phyloP scores from a whole-genome alignment of 2,797 vertebrate genomes.

The Mormyrus hasselquistii region DNA sequence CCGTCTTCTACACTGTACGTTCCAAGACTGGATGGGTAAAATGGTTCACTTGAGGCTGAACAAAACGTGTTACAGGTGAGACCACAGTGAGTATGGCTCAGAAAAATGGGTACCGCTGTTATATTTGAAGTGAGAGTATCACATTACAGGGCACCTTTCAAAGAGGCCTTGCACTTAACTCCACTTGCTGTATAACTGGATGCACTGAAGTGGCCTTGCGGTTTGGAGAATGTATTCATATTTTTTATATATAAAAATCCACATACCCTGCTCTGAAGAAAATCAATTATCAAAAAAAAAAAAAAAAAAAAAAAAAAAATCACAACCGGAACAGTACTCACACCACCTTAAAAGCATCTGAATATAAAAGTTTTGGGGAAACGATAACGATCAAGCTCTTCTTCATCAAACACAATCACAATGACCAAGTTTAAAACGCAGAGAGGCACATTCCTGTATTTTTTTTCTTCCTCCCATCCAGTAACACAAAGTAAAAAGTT shows the following conservation, averaged over 20 bases:
- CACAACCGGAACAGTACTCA: neutral
- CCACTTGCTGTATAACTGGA: neutral
- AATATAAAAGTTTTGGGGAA: slow-evolving; percentile 4
- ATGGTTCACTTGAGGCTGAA: neutral
- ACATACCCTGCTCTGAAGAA: neutral
- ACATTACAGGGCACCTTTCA: neutral
- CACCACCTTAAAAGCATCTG: slow-evolving; percentile 16
- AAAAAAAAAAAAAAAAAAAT: neutral
- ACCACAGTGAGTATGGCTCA: neutral
- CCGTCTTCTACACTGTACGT: neutral
- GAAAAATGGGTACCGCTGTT: neutral
- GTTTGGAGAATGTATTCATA: neutral
- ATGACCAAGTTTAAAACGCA: neutral
- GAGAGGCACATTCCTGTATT: neutral
- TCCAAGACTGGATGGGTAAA: neutral
- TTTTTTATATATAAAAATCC: neutral
- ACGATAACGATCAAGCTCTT: neutral
- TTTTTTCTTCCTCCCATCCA: neutral
- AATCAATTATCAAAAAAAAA: neutral
- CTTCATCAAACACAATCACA: slow-evolving; percentile 10
- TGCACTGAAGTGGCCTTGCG: neutral
- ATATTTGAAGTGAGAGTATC: neutral
- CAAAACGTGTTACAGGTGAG: neutral
- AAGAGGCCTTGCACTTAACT: neutral
- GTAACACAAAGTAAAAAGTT: neutral